Percentiles rank a stretch among this genome's conserved stretches.
These are phyloP conservation scores for Phylloscopus collybita DNA, from an alignment of 2,797 vertebrate genomes.

Conservation along the genomic window DNA sequence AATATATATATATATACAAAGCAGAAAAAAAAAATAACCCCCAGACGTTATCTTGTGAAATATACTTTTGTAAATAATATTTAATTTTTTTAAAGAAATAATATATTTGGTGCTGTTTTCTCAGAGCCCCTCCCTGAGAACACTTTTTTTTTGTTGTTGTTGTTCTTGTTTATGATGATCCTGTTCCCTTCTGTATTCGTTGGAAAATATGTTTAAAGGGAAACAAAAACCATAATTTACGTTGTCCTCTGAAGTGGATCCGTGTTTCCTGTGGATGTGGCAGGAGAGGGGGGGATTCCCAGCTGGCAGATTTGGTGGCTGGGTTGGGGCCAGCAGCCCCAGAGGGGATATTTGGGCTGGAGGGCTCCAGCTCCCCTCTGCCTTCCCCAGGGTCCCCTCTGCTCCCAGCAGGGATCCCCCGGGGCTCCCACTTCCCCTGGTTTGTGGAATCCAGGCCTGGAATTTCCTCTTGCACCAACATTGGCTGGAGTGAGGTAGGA, in stretches of 20 bases:
- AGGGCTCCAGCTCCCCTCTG: background rate
- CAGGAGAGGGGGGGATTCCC: background rate
- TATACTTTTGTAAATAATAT: constrained; percentile 82
- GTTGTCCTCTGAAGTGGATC: background rate
- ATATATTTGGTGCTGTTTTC: constrained; percentile 84
- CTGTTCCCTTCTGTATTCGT: constrained; percentile 71
- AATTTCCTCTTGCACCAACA: constrained; percentile 42
- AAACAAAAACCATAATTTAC: constrained; percentile 38
- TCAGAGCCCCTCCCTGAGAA: constrained; percentile 76
- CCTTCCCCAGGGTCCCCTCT: background rate
- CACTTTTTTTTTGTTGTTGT: constrained; percentile 61
- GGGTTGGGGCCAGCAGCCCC: background rate
- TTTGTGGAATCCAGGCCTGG: background rate
- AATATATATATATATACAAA: constrained; percentile 62
- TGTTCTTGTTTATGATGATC: constrained; percentile 48
- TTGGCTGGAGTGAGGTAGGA: constrained; percentile 59
- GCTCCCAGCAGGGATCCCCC: background rate
- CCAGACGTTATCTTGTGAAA: constrained; percentile 62
- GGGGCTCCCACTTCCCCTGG: background rate
- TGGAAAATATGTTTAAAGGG: constrained; percentile 71
- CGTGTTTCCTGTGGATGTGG: constrained; percentile 14
- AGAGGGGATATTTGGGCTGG: fast-evolving
- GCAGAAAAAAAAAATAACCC: background rate
- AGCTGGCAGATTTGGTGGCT: background rate
- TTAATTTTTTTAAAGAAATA: constrained; percentile 75